Evolutionary conservation across 2,888 invertebrate species (phyloP), one percentile per base, ranked within the genome.

Genomic region (Brachynemurus nebulosus): DNA sequence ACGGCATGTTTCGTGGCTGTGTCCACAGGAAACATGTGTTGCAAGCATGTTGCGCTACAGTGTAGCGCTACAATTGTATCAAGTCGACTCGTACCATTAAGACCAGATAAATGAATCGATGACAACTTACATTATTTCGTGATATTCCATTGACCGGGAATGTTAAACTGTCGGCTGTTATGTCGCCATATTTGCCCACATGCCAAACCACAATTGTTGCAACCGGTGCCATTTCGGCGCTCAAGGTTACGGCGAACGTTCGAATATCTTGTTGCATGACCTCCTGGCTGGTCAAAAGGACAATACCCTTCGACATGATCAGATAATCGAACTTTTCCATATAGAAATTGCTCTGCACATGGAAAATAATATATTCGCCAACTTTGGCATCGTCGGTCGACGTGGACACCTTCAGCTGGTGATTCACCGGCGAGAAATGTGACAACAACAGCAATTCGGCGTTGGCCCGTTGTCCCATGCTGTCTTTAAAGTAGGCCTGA

Each of bases 61-160:
- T n/a, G n/a, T n/a, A n/a, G n/a, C n/a, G n/a, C n/a, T n/a, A n/a
- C n/a, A n/a, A n/a, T n/a, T n/a, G n/a, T n/a, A n/a, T n/a, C n/a
- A n/a, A n/a, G n/a, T n/a, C n/a, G n/a, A n/a, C n/a, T n/a, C n/a
- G n/a, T n/a, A n/a, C n/a, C n/a, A n/a, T n/a, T n/a, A n/a, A n/a
- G n/a, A n/a, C n/a, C n/a, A n/a, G n/a, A n/a, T n/a, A n/a, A n/a
- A n/a, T n/a, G n/a, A n/a, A n/a, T n/a, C n/a, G n/a, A n/a, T n/a
- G n/a, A n/a, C n/a, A n/a, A 60, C 64, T 62, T 58, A 83, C 84
- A 60, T 92, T 90, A 62, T 96, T 93, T 47, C 90, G 67, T 1
- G 91, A 86, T 52, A 95, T 89, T 47, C 93, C 93, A 65, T 95
- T 91, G 19, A 96, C 93, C 0, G 92, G 91, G 70, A 95, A 92